Conservation (phyloP, 2,888 invertebrate species). For the Erebia palarica region DNA sequence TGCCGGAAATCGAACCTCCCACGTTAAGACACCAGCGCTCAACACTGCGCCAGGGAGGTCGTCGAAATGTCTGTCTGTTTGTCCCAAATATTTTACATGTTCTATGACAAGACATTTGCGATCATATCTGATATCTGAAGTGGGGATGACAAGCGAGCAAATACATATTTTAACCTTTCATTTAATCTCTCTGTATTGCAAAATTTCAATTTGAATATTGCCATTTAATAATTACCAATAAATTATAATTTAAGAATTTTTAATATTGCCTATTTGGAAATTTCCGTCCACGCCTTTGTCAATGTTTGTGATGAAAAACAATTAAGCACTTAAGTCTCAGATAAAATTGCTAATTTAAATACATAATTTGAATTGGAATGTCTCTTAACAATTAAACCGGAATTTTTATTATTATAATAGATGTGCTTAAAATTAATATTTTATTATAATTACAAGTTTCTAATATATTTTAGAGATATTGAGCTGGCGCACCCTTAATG, state of each 20-base stretch:
- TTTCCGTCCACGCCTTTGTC: slow-evolving; percentile 13
- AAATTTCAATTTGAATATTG: too few relatives aligned
- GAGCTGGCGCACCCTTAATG: slow-evolving; percentile 24
- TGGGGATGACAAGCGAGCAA: too few relatives aligned
- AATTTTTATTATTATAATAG: slow-evolving; percentile 26
- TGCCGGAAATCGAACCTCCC: too few relatives aligned
- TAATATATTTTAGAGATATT: slow-evolving; percentile 26
- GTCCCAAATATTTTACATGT: too few relatives aligned
- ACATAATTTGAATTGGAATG: slow-evolving; percentile 33
- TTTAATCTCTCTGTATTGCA: too few relatives aligned
- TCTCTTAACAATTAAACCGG: slow-evolving; percentile 11
- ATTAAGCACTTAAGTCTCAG: slow-evolving; percentile 28
- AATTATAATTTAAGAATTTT: background rate
- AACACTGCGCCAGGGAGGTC: too few relatives aligned
- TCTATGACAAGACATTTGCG: too few relatives aligned
- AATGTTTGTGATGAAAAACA: slow-evolving; percentile 25
- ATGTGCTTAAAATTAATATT: slow-evolving; percentile 27
- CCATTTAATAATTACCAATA: too few relatives aligned
- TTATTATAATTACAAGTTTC: slow-evolving; percentile 30
- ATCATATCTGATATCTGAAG: too few relatives aligned
- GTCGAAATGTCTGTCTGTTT: too few relatives aligned
- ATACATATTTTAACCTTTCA: too few relatives aligned
- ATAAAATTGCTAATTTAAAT: slow-evolving; percentile 32
- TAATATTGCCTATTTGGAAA: slow-evolving; percentile 2
- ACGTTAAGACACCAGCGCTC: too few relatives aligned